Conservation (phyloP, 2,888 invertebrate genomes). For the Luperina testacea region DNA sequence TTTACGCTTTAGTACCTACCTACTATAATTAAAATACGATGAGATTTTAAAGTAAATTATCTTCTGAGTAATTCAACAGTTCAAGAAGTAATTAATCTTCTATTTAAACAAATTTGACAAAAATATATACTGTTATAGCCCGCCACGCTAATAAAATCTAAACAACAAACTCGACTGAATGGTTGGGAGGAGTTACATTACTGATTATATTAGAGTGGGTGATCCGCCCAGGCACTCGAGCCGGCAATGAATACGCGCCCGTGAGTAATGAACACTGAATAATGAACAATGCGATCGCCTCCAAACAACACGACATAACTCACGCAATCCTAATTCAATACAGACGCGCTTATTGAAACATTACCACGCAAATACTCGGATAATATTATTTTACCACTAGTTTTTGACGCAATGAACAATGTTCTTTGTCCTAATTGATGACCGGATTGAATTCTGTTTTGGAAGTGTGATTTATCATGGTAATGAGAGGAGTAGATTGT, state of each 20-base stretch:
- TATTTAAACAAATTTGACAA: constrained; percentile 1
- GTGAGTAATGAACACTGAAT: constrained; percentile 70
- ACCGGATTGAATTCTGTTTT: constrained; percentile 38
- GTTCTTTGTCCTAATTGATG: constrained; percentile 16
- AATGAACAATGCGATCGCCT: constrained; percentile 65
- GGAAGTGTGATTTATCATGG: constrained; percentile 41
- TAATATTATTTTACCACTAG: constrained; percentile 36
- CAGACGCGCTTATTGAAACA: constrained; percentile 57
- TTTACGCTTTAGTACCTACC: background rate
- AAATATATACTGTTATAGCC: constrained; percentile 3
- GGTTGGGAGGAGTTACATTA: constrained; percentile 54
- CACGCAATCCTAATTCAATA: constrained; percentile 65
- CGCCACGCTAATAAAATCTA: constrained; percentile 32
- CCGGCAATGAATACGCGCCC: constrained; percentile 57
- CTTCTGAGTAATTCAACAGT: background rate
- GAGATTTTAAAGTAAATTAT: background rate
- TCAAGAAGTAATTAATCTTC: background rate
- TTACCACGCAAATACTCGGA: constrained; percentile 39
- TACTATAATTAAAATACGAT: background rate
- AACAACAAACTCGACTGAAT: constrained; percentile 46
- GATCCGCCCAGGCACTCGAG: constrained; percentile 50
- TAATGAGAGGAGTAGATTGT: constrained; percentile 26
- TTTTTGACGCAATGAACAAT: constrained; percentile 52
- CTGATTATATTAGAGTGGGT: constrained; percentile 45
- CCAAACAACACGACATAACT: constrained; percentile 67